phyloP scores from a whole-genome alignment of 2,113 vertebrate species.

The Phyllopteryx taeniolatus region DNA sequence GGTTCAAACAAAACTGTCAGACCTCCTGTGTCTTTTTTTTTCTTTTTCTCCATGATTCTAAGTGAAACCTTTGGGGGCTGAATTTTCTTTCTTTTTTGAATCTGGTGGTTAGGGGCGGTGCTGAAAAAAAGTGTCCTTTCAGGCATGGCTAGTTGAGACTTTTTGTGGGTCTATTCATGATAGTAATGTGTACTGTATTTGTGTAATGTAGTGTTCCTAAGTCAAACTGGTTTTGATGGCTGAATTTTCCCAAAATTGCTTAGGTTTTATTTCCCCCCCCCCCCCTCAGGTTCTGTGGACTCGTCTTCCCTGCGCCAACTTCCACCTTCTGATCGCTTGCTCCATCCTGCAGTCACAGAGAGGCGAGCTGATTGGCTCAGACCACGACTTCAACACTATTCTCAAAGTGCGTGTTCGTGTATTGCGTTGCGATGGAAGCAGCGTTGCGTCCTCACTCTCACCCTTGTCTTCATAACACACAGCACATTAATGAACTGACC shows the following conservation, averaged over 20 bases:
- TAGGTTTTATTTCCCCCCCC: too few relatives aligned
- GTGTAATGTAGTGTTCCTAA: too few relatives aligned
- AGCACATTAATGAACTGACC: constrained; percentile 92
- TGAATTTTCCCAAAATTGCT: not conserved
- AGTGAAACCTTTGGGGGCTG: too few relatives aligned
- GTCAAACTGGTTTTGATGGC: not conserved
- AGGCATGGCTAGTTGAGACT: too few relatives aligned
- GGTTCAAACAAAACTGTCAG: too few relatives aligned
- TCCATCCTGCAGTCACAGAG: constrained; percentile 85
- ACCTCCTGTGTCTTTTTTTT: too few relatives aligned
- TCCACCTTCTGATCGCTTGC: constrained; percentile 86
- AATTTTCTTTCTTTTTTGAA: too few relatives aligned
- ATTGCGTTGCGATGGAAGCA: too few relatives aligned
- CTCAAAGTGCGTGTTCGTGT: constrained; percentile 76
- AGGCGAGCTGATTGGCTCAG: constrained; percentile 82
- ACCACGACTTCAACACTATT: constrained; percentile 90
- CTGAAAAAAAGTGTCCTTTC: not conserved
- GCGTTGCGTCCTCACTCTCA: not conserved
- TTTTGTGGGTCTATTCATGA: too few relatives aligned
- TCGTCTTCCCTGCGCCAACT: constrained; percentile 81
- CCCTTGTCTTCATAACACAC: constrained; percentile 15
- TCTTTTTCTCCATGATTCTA: too few relatives aligned
- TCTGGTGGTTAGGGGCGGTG: too few relatives aligned
- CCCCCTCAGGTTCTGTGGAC: constrained; percentile 82
- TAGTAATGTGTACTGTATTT: too few relatives aligned